Evolutionary conservation across 1,140 invertebrate genomes (phyloP), one percentile per base, ranked within the genome.

Genomic region (Pentalonia nigronervosa): DNA sequence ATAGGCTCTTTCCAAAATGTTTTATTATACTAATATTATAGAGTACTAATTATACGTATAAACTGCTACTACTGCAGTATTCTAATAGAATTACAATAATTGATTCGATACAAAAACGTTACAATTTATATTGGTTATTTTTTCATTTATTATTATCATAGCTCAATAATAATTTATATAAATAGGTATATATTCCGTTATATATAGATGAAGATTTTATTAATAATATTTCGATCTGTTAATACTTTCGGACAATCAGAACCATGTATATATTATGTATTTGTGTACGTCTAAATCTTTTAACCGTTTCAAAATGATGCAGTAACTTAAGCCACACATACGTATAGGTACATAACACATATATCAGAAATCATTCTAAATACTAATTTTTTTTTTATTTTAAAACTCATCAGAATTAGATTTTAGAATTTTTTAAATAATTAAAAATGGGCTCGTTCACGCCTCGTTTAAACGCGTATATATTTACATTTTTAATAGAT

Each of bases 101-200:
- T 83, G 36, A 83, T 83, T 34, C 3, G 25, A 45, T 41, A 45
- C 9, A 9, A 30, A 86, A 41, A 14, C 83, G 8, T 45, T 45
- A 86, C 83, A 86, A 86, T 86, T 14, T 76, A 30, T 45, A 86
- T 86, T 86, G 83, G 36, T 86, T 86, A 86, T 86, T 86, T 25
- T 84, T 45, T 86, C 83, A 41, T 86, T 45, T 25, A 86, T 76
- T 4, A 86, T 76, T 3, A 86, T 25, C 60, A 76, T 45, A 86
- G 36, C 83, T 86, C 36, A 86, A 86, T 45, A 45, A 45, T 86
- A 45, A 45, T 36, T 11, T 83, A 86, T 45, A 86, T 84, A 41
- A 86, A 41, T 86, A 86, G 41, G 36, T 86, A 30, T 86, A 41
- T 41, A 41, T 86, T 86, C 2, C 83, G 36, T 45, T 45, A 45